These are phyloP conservation scores for Ciconia nigra DNA, from an alignment of 2,797 vertebrate species.

Conservation along the genomic window DNA sequence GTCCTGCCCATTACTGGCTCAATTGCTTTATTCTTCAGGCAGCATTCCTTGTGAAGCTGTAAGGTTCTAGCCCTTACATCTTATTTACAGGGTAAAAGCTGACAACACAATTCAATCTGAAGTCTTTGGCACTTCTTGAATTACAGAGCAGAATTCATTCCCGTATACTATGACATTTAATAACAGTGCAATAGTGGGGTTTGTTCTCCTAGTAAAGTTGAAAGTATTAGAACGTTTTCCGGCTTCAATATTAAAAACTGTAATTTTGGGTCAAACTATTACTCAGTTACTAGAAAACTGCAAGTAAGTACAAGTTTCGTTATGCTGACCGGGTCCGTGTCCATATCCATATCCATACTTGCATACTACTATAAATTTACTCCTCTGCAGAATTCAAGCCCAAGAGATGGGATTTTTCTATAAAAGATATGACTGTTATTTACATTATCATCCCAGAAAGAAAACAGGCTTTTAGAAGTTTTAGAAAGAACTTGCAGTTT, in stretches of 20 bases:
- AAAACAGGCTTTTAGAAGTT: background rate
- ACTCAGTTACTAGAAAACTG: background rate
- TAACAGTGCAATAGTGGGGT: background rate
- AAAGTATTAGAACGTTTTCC: background rate
- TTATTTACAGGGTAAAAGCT: background rate
- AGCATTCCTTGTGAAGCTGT: background rate
- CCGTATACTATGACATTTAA: background rate
- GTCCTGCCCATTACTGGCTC: background rate
- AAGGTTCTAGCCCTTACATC: background rate
- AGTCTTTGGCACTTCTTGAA: background rate
- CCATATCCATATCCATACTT: background rate
- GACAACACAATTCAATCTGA: background rate
- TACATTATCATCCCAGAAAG: background rate
- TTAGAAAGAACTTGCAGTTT: background rate
- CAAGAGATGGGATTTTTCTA: background rate
- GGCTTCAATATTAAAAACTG: background rate
- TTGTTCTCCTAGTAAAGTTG: background rate
- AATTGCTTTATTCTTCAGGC: background rate
- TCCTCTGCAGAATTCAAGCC: background rate
- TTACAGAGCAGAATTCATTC: background rate
- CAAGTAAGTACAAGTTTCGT: background rate
- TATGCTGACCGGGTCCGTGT: fast-evolving
- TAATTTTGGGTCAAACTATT: background rate
- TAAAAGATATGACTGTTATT: background rate
- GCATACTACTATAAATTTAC: background rate